Conservation (phyloP, 2,113 vertebrate genomes). For the Anhinga anhinga region DNA sequence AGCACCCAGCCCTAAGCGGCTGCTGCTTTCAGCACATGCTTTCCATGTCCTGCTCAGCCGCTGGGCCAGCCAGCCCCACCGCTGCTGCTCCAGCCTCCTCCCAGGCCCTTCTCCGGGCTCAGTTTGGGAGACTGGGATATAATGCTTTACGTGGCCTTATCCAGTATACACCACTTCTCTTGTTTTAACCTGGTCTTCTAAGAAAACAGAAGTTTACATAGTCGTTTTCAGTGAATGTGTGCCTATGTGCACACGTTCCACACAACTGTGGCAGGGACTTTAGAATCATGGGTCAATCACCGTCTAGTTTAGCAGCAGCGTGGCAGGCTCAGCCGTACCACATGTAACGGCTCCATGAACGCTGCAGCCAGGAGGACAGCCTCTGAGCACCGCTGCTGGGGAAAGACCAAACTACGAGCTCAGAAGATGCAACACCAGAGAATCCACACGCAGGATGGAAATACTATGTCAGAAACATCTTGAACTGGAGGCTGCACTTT, state of each 20-base stretch:
- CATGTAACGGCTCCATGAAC: not conserved
- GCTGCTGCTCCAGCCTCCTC: not conserved
- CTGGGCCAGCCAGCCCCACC: not conserved
- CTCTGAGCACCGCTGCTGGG: not conserved
- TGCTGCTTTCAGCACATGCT: not conserved
- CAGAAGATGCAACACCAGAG: not conserved
- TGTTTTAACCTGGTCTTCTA: not conserved
- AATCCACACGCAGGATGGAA: not conserved
- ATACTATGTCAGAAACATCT: not conserved
- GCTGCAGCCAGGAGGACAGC: not conserved
- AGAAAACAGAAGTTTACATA: not conserved
- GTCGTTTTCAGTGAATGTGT: not conserved
- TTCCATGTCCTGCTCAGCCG: not conserved
- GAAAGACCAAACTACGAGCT: not conserved
- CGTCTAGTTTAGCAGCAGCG: not conserved
- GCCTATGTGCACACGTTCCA: fast-evolving
- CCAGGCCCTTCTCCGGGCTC: not conserved
- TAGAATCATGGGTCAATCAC: not conserved
- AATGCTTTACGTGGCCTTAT: not conserved
- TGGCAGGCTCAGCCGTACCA: not conserved
- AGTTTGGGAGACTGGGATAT: not conserved
- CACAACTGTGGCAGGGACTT: not conserved
- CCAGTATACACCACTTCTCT: not conserved
- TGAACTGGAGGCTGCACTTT: not conserved
- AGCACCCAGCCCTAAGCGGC: not conserved